These are phyloP conservation scores for Gandaritis pyraliata DNA, from an alignment of 2,888 invertebrate species.

Conservation along the genomic window DNA sequence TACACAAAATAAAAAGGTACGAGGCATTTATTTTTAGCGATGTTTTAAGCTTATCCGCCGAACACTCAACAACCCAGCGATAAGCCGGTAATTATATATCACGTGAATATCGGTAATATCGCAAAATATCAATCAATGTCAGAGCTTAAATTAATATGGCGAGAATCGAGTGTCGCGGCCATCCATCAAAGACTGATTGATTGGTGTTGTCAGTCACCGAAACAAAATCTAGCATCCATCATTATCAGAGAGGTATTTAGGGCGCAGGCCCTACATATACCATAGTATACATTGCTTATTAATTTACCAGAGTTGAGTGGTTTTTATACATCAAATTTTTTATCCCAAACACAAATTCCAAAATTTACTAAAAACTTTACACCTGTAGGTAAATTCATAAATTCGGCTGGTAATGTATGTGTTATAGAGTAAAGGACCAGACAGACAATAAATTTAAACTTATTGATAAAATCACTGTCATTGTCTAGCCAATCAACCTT, in stretches of 20 bases:
- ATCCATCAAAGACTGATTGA: constrained; percentile 79
- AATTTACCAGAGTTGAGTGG: no score
- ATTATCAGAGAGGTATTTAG: constrained; percentile 41
- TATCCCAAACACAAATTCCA: no score
- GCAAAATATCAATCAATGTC: constrained; percentile 73
- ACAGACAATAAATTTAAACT: no score
- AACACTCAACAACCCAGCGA: constrained; percentile 11
- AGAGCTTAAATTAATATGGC: constrained; percentile 73
- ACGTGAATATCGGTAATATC: constrained; percentile 58
- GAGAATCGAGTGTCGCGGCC: constrained; percentile 73
- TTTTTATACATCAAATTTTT: no score
- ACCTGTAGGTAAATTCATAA: no score
- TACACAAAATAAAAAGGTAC: no score
- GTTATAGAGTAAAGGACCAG: no score
- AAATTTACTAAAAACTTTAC: no score
- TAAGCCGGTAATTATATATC: constrained; percentile 56
- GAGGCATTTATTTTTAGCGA: neutral
- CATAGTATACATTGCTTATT: no score
- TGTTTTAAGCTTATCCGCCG: neutral
- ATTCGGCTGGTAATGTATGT: no score
- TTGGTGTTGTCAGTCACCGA: constrained; percentile 61
- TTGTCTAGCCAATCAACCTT: constrained; percentile 9
- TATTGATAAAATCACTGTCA: neutral
- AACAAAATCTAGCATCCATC: constrained; percentile 65
- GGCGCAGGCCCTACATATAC: neutral